phyloP scores from a whole-genome alignment of 2,797 vertebrate species.

The Hydrophis major region DNA sequence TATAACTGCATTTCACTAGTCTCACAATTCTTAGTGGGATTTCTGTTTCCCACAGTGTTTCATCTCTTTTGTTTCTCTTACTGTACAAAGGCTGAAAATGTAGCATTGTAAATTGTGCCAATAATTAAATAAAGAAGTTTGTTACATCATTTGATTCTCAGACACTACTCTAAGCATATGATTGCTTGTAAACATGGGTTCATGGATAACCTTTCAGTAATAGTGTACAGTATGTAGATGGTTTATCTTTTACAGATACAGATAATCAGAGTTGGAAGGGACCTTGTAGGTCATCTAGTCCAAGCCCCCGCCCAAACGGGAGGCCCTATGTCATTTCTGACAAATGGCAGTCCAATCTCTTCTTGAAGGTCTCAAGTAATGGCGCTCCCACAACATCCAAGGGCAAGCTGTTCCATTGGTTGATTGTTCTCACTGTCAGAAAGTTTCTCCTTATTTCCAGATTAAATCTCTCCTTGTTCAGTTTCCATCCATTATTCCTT shows the following conservation, averaged over 20 bases:
- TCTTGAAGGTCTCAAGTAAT: too few relatives aligned
- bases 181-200: constrained; percentile 59
- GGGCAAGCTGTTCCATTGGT: too few relatives aligned
- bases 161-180: constrained; percentile 46
- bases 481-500: too few relatives aligned
- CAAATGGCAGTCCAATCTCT: too few relatives aligned
- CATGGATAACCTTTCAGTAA: constrained; percentile 33
- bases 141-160: constrained; percentile 39
- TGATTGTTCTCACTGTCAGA: too few relatives aligned
- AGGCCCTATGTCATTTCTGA: too few relatives aligned
- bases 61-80: constrained; percentile 16
- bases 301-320: too few relatives aligned
- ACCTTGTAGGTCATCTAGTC: too few relatives aligned
- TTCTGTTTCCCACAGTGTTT: neutral
- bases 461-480: too few relatives aligned
- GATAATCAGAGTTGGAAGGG: too few relatives aligned
- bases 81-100: constrained; percentile 52
- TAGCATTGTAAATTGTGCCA: constrained; percentile 39
- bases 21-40: neutral
- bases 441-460: too few relatives aligned
- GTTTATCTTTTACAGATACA: constrained; percentile 44
- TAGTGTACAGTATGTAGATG: constrained; percentile 34
- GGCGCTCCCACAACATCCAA: too few relatives aligned
- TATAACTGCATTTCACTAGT: neutral
- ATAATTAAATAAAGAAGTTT: constrained; percentile 55